Conservation (phyloP, 2,113 vertebrate genomes). For the Toxotes jaculatrix region DNA sequence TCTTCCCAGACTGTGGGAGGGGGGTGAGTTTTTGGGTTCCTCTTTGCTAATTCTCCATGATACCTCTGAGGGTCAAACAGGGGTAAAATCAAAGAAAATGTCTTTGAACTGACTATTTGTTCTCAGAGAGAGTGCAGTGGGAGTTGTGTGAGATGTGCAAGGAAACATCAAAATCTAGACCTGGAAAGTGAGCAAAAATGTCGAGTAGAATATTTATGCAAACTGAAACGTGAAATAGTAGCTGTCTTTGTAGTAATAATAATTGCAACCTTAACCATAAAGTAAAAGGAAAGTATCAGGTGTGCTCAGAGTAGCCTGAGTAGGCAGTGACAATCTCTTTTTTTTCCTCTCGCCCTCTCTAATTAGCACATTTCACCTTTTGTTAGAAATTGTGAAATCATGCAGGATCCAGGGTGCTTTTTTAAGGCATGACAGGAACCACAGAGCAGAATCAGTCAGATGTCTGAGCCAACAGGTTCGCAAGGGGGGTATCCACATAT, state of each 20-base stretch:
- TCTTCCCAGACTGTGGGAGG: conserved; percentile 58
- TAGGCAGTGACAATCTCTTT: conserved; percentile 1
- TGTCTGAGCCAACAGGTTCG: conserved; percentile 2
- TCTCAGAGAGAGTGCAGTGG: conserved; percentile 7
- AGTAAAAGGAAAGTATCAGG: conserved; percentile 24
- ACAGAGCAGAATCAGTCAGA: conserved; percentile 10
- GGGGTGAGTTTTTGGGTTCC: conserved; percentile 33
- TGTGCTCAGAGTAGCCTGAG: not conserved
- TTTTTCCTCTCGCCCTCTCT: conserved; percentile 15
- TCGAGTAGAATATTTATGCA: not conserved
- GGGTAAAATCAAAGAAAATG: conserved; percentile 15
- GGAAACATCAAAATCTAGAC: not conserved
- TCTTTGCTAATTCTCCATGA: conserved; percentile 41
- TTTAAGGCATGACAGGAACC: conserved; percentile 8
- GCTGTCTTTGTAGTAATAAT: not conserved
- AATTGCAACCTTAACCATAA: not conserved
- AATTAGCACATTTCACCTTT: conserved; percentile 42
- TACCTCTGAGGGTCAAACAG: conserved; percentile 36
- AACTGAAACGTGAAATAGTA: not conserved
- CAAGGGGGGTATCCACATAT: too few relatives aligned
- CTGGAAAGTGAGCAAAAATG: not conserved
- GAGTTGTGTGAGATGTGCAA: not conserved
- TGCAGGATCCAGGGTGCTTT: not conserved
- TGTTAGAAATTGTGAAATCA: not conserved
- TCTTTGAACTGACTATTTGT: conserved; percentile 31